Evolutionary conservation across 2,888 invertebrate genomes (phyloP), one percentile per base, ranked within the genome.

Genomic region (Cosmopolites sordidus): DNA sequence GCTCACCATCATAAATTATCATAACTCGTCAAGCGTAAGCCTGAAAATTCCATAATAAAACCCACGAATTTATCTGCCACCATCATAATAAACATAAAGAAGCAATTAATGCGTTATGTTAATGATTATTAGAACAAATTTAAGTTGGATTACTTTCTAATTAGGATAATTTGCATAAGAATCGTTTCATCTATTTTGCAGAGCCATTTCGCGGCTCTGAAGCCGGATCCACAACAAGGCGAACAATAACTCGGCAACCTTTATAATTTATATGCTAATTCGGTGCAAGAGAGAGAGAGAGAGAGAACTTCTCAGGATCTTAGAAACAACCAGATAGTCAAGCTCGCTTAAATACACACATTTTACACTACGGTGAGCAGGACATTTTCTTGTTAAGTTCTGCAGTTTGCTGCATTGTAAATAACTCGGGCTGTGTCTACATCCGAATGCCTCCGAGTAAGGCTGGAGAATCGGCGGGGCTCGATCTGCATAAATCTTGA

Each of bases 291-390:
- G 66, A 22, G 22, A 22, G n/a, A n/a, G n/a, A n/a, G n/a, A n/a
- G n/a, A 22, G 4, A 68, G 69, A 69, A 71, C 66, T 72, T 71
- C 72, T 67, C 71, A 70, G 66, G 68, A 69, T 68, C 67, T 62
- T 65, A 62, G 22, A 27, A 71, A 69, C 71, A 72, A 72, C 72
- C 72, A 66, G 69, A 62, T 62, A 69, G 68, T 72, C 70, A 65
- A 67, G 71, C 69, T 66, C 68, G 69, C 69, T 72, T 73, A 74
- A 74, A 74, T 71, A 71, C 73, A 69, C 69, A 71, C 71, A 74
- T 74, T 74, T 73, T 73, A 73, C 73, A 73, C 72, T 66, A 69
- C 60, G 69, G 65, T 71, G 70, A 69, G 68, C 72, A 69, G 61
- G 66, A 68, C 68, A 67, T 68, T 66, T 67, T 65, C 67, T 66